A percentile compares a stretch with the other conserved stretches of the same genome.
Conservation (phyloP, 92 coral and sea anemone species). For the Hydrozoanthus gracilis region DNA sequence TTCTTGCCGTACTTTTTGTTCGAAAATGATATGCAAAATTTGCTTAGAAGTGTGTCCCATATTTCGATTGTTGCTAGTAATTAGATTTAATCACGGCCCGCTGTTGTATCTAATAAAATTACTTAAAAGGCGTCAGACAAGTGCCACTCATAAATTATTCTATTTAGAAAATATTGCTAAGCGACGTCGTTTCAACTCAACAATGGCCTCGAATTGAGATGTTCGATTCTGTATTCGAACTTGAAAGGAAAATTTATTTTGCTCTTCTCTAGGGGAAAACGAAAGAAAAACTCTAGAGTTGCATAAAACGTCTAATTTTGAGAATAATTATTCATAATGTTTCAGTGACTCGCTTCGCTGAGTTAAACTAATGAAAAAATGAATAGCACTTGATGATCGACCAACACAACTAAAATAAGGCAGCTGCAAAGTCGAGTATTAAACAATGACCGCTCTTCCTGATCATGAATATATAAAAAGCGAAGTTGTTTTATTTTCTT, state of each 20-base stretch:
- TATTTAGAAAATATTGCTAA: conserved; percentile 40
- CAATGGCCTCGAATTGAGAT: conserved; percentile 27
- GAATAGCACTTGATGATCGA: conserved; percentile 73
- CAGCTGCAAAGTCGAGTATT: conserved; percentile 55
- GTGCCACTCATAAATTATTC: conserved; percentile 79
- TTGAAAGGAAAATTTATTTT: conserved; percentile 12
- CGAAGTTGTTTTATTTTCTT: conserved; percentile 28
- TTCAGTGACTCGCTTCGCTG: conserved; percentile 67
- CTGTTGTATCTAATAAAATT: conserved; percentile 87
- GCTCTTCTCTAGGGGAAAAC: conserved; percentile 15
- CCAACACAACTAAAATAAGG: conserved; percentile 62
- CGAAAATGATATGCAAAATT: conserved; percentile 1
- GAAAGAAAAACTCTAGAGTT: background rate
- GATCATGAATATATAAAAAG: conserved; percentile 3
- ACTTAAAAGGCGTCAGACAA: conserved; percentile 79
- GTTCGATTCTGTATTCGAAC: background rate
- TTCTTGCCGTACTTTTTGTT: background rate
- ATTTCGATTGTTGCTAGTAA: conserved; percentile 63
- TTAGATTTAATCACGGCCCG: conserved; percentile 68
- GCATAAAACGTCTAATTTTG: conserved; percentile 11
- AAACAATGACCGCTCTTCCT: conserved; percentile 27
- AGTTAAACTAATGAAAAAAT: conserved; percentile 71
- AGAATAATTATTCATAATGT: conserved; percentile 27
- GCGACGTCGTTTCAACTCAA: conserved; percentile 34
- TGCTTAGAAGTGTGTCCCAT: conserved; percentile 52